Percentiles rank a stretch among this genome's conserved stretches.
Conservation (phyloP, 2,113 vertebrate species). For the Amia ocellicauda region DNA sequence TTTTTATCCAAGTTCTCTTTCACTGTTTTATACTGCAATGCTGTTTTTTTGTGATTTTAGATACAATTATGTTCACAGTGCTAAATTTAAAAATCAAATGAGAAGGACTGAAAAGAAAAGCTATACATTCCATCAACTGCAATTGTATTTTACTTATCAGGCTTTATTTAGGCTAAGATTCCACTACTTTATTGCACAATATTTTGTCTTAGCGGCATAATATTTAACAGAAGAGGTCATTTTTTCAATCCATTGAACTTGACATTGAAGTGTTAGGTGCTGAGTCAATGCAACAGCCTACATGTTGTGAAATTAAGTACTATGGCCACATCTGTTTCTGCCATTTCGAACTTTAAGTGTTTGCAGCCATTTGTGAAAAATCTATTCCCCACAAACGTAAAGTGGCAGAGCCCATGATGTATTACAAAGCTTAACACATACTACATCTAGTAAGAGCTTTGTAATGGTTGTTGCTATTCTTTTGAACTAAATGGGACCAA, state of each 20-base stretch:
- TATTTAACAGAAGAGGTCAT: background rate
- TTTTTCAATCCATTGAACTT: constrained; percentile 17
- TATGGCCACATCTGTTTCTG: constrained; percentile 13
- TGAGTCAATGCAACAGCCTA: constrained; percentile 12
- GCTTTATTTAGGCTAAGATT: background rate
- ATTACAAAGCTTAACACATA: constrained; percentile 42
- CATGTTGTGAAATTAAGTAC: constrained; percentile 28
- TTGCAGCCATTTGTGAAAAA: constrained; percentile 43
- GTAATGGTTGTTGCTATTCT: constrained; percentile 46
- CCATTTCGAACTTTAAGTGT: constrained; percentile 36
- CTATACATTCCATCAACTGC: too few species aligned
- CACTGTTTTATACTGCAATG: too few species aligned
- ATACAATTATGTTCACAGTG: too few species aligned
- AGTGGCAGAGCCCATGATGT: constrained; percentile 45
- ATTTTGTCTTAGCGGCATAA: background rate
- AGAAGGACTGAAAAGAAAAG: too few species aligned
- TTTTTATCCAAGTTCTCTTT: too few species aligned
- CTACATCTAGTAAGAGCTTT: constrained; percentile 53
- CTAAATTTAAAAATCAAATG: too few species aligned
- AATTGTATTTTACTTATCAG: background rate
- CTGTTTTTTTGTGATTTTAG: too few species aligned
- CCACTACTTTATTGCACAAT: background rate
- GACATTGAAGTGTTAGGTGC: constrained; percentile 9
- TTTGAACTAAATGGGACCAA: constrained; percentile 51
- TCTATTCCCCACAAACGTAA: constrained; percentile 43